These are phyloP conservation scores for Dromas ardeola DNA, from an alignment of 2,113 vertebrate species.

Conservation along the genomic window DNA sequence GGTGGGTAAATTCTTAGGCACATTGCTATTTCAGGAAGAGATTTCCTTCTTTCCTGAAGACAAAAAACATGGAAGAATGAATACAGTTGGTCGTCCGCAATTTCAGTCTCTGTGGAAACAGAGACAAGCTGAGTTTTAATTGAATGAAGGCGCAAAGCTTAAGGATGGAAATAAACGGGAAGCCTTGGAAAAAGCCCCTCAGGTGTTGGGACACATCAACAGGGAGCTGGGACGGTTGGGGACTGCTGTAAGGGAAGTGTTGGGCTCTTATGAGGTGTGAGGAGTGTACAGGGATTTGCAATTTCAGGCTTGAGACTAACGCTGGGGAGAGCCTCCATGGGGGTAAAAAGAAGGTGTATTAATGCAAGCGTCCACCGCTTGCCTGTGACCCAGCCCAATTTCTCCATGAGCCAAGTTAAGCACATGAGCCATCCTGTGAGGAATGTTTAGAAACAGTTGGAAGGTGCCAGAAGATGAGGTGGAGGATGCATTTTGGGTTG, in stretches of 20 bases:
- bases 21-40: not conserved
- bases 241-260: fast-evolving
- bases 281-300: not conserved
- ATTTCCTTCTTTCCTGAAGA: not conserved
- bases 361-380: fast-evolving
- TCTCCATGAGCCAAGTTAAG: fast-evolving
- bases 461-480: not conserved
- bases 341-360: not conserved
- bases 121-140: not conserved
- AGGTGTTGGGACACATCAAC: not conserved
- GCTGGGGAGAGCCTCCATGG: not conserved
- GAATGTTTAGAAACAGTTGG: not conserved
- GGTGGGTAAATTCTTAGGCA: not conserved
- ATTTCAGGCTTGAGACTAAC: not conserved
- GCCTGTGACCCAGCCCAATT: not conserved
- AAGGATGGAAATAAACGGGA: slow-evolving; percentile 32
- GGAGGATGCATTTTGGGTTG: not conserved
- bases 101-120: not conserved
- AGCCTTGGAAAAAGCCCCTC: not conserved
- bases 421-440: not conserved
- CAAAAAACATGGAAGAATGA: not conserved
- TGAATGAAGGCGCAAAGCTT: slow-evolving; percentile 47
- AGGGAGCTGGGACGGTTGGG: not conserved
- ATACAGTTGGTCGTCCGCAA: not conserved
- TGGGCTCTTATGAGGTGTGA: not conserved